Percentiles rank a stretch among this genome's conserved stretches.
Evolutionary conservation across 2,797 vertebrate species (phyloP).

Genomic region (Sebastolobus alascanus): DNA sequence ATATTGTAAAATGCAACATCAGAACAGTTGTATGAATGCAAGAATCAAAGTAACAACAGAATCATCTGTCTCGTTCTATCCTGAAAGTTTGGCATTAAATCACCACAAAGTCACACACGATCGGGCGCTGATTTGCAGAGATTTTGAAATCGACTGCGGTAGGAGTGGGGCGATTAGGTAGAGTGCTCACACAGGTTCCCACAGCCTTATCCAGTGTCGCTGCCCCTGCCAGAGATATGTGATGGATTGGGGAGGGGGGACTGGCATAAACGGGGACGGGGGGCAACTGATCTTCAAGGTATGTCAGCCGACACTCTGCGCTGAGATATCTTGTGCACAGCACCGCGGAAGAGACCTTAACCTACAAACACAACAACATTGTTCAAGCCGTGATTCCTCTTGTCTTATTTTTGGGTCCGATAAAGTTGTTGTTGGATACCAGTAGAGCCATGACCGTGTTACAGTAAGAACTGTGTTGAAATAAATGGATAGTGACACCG

Average conservation of each 20-base stretch:
- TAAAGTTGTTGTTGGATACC: constrained; percentile 52
- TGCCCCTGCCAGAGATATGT: constrained; percentile 79
- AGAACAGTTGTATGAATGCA: constrained; percentile 2
- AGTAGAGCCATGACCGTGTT: constrained; percentile 31
- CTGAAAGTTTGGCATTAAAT: background rate
- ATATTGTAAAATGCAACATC: background rate
- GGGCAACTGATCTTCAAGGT: constrained; percentile 79
- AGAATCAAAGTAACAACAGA: background rate
- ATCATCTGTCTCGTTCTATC: background rate
- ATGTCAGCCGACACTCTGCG: constrained; percentile 69
- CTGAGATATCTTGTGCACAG: constrained; percentile 67
- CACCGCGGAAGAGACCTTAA: constrained; percentile 58
- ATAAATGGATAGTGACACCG: constrained; percentile 19
- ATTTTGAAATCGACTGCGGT: constrained; percentile 44
- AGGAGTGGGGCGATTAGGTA: constrained; percentile 45
- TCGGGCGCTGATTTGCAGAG: constrained; percentile 14
- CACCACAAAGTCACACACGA: background rate
- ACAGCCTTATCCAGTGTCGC: constrained; percentile 82
- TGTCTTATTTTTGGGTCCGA: constrained; percentile 49
- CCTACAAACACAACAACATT: constrained; percentile 69
- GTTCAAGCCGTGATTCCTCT: constrained; percentile 46
- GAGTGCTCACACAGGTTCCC: constrained; percentile 70
- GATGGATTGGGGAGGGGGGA: constrained; percentile 64
- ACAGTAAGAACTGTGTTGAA: constrained; percentile 31
- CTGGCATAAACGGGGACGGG: constrained; percentile 71